Percentiles rank a stretch among this genome's conserved stretches.
These are phyloP conservation scores for Elgaria multicarinata DNA, from an alignment of 2,113 vertebrate genomes.

Conservation along the genomic window DNA sequence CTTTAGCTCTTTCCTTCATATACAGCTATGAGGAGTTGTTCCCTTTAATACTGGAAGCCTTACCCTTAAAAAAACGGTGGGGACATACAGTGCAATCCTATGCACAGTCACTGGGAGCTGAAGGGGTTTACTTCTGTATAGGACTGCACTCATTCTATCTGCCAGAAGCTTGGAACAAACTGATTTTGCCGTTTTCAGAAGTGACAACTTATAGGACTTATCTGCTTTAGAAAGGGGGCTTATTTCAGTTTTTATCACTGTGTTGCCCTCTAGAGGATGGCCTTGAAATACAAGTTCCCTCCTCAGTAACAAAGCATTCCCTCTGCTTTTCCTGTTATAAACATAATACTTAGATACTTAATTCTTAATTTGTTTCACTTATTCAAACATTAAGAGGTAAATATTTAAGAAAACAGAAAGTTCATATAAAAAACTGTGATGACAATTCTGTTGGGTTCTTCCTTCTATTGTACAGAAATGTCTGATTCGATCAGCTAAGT, in stretches of 20 bases:
- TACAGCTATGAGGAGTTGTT: background rate
- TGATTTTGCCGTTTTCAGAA: constrained; percentile 11
- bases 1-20: background rate
- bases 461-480: background rate
- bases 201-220: background rate
- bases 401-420: background rate
- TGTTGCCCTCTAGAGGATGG: constrained; percentile 33
- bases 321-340: constrained; percentile 15
- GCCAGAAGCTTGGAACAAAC: background rate
- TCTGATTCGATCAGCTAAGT: background rate
- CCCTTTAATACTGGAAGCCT: background rate
- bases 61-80: background rate
- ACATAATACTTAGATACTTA: constrained; percentile 35
- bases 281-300: constrained; percentile 13
- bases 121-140: background rate
- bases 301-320: constrained; percentile 38
- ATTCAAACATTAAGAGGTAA: background rate
- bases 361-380: constrained; percentile 32
- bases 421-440: background rate
- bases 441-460: background rate
- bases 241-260: constrained; percentile 20
- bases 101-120: background rate
- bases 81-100: background rate
- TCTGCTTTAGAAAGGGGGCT: constrained; percentile 1
- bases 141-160: background rate